Evolutionary conservation across 2,888 invertebrate genomes (phyloP).

Genomic region (Ichneumoninae sp.): DNA sequence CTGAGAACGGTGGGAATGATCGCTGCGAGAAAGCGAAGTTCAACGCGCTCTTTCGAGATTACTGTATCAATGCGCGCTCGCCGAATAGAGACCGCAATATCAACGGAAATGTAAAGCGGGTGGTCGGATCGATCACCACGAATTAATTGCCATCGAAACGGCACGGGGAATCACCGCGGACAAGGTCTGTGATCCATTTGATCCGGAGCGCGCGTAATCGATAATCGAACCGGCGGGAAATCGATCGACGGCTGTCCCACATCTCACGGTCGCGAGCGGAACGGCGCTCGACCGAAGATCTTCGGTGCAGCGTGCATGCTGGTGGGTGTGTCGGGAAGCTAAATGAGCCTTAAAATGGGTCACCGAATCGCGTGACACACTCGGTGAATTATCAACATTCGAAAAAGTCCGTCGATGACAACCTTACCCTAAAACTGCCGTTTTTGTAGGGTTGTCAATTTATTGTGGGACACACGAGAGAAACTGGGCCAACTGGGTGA

Average conservation of each 20-base stretch:
- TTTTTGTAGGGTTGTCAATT: neutral
- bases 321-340: constrained; percentile 3
- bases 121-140: constrained; percentile 11
- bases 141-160: constrained; percentile 17
- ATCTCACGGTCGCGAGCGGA: constrained; percentile 6
- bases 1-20: constrained; percentile 8
- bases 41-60: constrained; percentile 9
- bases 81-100: neutral
- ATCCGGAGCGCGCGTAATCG: constrained; percentile 19
- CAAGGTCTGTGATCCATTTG: constrained; percentile 21
- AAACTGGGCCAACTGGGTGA: neutral
- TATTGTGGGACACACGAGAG: neutral
- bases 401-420: neutral
- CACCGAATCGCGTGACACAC: neutral
- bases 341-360: neutral
- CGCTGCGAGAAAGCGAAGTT: constrained; percentile 1
- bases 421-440: neutral
- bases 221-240: constrained; percentile 38
- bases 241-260: constrained; percentile 28
- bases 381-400: neutral
- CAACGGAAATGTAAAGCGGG: constrained; percentile 33
- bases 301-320: neutral
- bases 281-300: constrained; percentile 18
- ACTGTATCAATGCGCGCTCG: neutral
- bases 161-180: neutral